phyloP scores from a whole-genome alignment of 2,797 vertebrate species.

The Prunella strophiata region DNA sequence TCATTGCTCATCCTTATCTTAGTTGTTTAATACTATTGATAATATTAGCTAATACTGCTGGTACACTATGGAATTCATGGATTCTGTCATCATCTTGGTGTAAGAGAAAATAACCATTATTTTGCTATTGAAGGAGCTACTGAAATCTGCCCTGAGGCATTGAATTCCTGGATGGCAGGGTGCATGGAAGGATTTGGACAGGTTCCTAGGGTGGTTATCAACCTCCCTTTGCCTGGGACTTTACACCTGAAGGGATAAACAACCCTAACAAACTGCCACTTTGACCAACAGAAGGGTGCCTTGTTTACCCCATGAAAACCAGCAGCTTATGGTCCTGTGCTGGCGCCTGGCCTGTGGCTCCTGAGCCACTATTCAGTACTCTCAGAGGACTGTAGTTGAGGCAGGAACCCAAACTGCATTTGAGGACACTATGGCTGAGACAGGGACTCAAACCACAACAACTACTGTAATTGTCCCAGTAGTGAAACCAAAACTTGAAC shows the following conservation, averaged over 20 bases:
- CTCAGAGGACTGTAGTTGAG: neutral
- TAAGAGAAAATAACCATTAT: neutral
- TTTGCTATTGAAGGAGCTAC: neutral
- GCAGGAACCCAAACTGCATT: neutral
- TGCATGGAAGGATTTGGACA: neutral
- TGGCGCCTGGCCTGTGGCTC: neutral
- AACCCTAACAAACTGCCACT: neutral
- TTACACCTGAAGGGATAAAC: neutral
- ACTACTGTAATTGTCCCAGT: too few relatives aligned
- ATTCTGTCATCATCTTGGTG: neutral
- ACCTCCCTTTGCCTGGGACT: neutral
- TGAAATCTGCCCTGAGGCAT: neutral
- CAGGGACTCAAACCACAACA: neutral
- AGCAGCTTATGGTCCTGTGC: neutral
- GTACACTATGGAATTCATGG: rapidly evolving
- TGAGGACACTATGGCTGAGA: neutral
- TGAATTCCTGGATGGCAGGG: neutral
- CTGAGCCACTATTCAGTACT: neutral
- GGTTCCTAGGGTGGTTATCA: neutral
- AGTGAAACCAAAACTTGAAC: neutral
- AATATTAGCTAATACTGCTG: neutral
- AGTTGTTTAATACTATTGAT: neutral
- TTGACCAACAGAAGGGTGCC: neutral
- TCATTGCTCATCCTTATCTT: neutral
- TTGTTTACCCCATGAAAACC: neutral